Base-by-base conservation (phyloP, 2,797 vertebrate genomes). In the Botia almorhae region DNA sequence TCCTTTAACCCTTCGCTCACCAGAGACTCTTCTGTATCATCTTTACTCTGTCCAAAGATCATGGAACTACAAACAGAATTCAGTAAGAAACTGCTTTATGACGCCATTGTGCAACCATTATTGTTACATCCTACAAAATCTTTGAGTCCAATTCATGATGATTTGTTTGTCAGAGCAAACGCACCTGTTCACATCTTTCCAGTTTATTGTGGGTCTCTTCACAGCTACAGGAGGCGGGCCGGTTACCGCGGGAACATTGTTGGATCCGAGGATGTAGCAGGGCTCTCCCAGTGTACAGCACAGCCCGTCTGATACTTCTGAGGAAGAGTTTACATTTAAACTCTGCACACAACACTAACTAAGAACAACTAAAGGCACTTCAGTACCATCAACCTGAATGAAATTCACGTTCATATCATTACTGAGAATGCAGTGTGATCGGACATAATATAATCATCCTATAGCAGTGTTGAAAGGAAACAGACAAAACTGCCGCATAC, bases 1-100 rank as follows among this genome's bases (percentile, higher is more conserved):
- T 96, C 93, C 56, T 92, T 87, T 74, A 95, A 90, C 1, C 95
- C 95, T 72, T 90, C 90, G 2, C 95, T 96, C 81, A 95, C 87
- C n/a, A 92, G 89, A 1, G 89, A 91, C 0, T 89, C 90, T 7
- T 92, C 89, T 0, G 17, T 81, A 0, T 73, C 55, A 0, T 85
- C 56, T 1, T 83, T 13, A 0, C 85, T 65, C 51, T 87, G 89
- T 0, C 84, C 82, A 46, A 94, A 84, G 55, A 95, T 83, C 71
- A 92, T 81, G 2, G 91, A 92, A 69, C 94, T 96, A 85, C 8
- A 79, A 23, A 83, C 29, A 69, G 7, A 82, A 19, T 0, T 55
- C 4, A 23, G 55, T 48, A 10, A 33, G 21, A 69, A 68, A 76
- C 60, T 19, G 23, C 36, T 29, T 2, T 17, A 33, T 33, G 29